Conservation (phyloP, 2,797 vertebrate genomes). For the Octomys mimax region DNA sequence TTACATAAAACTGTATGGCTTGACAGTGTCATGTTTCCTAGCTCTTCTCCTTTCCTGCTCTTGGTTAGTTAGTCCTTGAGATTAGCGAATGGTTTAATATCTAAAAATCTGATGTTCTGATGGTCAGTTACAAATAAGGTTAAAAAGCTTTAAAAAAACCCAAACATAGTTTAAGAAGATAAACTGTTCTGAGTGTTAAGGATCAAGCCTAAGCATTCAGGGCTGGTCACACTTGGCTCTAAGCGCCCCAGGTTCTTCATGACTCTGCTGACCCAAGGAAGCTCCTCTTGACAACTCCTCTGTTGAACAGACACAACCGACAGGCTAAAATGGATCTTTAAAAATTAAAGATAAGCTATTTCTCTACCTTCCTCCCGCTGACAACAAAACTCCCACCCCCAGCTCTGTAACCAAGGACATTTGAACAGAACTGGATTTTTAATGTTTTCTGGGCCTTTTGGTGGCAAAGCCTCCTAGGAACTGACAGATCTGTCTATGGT, state of each 20-base stretch:
- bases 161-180: slow-evolving; percentile 1
- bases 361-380: not conserved
- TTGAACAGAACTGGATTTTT: not conserved
- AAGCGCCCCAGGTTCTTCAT: no score
- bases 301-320: no score
- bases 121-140: not conserved
- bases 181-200: not conserved
- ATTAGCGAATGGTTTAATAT: slow-evolving; percentile 46
- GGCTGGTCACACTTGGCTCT: not conserved
- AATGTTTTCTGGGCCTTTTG: not conserved
- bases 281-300: not conserved
- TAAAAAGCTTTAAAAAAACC: not conserved
- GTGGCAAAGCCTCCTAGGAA: not conserved
- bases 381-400: not conserved
- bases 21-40: no score
- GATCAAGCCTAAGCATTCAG: not conserved
- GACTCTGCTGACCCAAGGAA: not conserved
- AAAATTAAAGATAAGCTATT: not conserved
- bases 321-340: not conserved
- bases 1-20: no score
- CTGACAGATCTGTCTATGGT: not conserved
- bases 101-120: slow-evolving; percentile 56
- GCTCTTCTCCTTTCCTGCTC: no score
- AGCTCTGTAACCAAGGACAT: not conserved
- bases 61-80: no score